Conservation (phyloP, 1,140 invertebrate genomes). For the Zaprionus ornatus region DNA sequence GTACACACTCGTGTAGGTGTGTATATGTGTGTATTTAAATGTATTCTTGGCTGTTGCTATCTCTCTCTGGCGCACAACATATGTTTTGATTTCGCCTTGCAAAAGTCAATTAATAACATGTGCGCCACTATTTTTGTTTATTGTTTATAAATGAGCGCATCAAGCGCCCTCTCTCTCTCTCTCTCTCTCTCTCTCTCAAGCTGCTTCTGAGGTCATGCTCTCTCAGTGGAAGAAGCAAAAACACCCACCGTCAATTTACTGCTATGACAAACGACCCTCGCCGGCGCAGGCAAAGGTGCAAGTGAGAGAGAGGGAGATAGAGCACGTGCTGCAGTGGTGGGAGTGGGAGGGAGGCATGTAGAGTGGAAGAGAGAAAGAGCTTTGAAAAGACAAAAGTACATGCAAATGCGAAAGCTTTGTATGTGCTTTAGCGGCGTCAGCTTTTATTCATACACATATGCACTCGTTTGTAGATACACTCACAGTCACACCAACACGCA, state of each 20-base stretch:
- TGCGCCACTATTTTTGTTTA: constrained; percentile 81
- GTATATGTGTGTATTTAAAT: neutral
- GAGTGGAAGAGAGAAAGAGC: neutral
- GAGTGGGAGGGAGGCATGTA: neutral
- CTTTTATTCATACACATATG: constrained; percentile 21
- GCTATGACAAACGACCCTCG: constrained; percentile 49
- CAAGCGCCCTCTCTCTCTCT: constrained; percentile 20
- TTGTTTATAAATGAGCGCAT: constrained; percentile 80
- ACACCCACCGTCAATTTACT: constrained; percentile 49
- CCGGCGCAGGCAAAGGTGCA: constrained; percentile 51
- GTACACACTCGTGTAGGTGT: neutral
- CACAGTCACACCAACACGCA: neutral
- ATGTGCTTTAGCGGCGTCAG: constrained; percentile 34
- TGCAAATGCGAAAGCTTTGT: constrained; percentile 48
- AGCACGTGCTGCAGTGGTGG: neutral
- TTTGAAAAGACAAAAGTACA: constrained; percentile 60
- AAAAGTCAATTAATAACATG: constrained; percentile 79
- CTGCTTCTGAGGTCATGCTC: constrained; percentile 62
- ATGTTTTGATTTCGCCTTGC: constrained; percentile 56
- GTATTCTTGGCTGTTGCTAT: constrained; percentile 9
- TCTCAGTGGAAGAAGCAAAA: constrained; percentile 10
- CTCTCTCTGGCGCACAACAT: constrained; percentile 48
- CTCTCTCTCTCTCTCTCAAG: constrained; percentile 21
- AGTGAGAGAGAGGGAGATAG: constrained; percentile 3
- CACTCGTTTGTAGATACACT: neutral